Conservation (phyloP, 2,888 invertebrate genomes). For the Zygogramma bicolorata region DNA sequence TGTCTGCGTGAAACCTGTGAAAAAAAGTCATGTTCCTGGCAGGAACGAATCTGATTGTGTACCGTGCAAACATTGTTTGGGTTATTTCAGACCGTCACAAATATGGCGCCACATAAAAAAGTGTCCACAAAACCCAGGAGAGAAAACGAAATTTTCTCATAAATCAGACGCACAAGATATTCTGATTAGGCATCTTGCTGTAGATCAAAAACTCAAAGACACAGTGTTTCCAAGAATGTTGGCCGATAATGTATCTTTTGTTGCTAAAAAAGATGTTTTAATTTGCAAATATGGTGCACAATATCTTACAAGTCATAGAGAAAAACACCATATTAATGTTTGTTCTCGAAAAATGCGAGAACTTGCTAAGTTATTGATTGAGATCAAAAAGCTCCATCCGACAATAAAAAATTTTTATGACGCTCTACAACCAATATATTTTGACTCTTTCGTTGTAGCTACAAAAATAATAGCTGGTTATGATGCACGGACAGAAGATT, state of each 20-base stretch:
- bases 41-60: constrained; percentile 13
- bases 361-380: constrained; percentile 36
- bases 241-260: constrained; percentile 9
- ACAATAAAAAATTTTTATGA: too few species aligned
- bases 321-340: constrained; percentile 47
- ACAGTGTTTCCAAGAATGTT: constrained; percentile 19
- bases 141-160: constrained; percentile 17
- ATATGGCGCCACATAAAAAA: constrained; percentile 6
- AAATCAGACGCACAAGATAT: constrained; percentile 11
- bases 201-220: constrained; percentile 12
- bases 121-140: constrained; percentile 14
- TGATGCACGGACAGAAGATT: constrained; percentile 35
- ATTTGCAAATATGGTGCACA: constrained; percentile 43
- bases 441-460: constrained; percentile 36
- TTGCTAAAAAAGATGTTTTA: constrained; percentile 9
- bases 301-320: constrained; percentile 43
- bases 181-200: not conserved
- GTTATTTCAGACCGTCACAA: constrained; percentile 6
- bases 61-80: constrained; percentile 15
- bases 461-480: constrained; percentile 43
- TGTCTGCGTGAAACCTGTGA: constrained; percentile 14
- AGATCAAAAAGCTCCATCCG: constrained; percentile 37
- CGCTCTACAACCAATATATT: constrained; percentile 39
- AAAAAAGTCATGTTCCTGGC: constrained; percentile 20
- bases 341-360: constrained; percentile 24